Conservation (phyloP, 2,888 invertebrate genomes). For the Polyommatus icarus region DNA sequence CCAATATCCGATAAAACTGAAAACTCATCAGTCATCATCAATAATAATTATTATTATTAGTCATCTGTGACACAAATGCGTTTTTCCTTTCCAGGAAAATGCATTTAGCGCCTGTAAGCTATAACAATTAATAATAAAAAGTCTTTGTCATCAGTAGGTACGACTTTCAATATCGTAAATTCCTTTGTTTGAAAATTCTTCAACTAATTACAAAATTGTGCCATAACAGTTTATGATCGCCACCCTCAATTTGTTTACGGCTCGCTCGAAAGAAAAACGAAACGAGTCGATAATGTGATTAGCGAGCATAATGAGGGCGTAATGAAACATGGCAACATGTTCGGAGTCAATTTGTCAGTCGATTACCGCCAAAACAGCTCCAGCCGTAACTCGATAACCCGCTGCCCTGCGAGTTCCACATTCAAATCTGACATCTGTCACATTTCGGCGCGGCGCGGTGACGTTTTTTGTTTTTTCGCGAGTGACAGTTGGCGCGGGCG, state of each 20-base stretch:
- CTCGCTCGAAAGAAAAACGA: constrained; percentile 5
- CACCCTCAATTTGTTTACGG: not conserved
- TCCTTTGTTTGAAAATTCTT: too few species aligned
- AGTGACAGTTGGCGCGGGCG: constrained; percentile 68
- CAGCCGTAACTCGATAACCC: constrained; percentile 57
- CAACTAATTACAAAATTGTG: not conserved
- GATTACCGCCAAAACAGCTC: constrained; percentile 64
- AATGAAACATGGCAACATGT: constrained; percentile 46
- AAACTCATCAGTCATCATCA: not conserved
- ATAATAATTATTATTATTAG: too few species aligned
- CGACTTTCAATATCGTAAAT: too few species aligned
- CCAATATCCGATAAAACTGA: not conserved
- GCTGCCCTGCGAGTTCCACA: constrained; percentile 43
- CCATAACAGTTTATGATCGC: not conserved
- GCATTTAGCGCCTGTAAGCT: too few species aligned
- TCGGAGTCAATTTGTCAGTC: constrained; percentile 62
- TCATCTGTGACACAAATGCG: not conserved
- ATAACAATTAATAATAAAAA: too few species aligned
- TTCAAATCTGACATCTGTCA: constrained; percentile 74
- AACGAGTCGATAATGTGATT: constrained; percentile 37
- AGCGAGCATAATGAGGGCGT: constrained; percentile 37
- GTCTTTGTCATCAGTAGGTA: too few species aligned
- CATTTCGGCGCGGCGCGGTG: constrained; percentile 50
- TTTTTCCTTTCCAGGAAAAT: not conserved
- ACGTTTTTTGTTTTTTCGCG: constrained; percentile 59